Evolutionary conservation across 1,140 invertebrate genomes (phyloP).

Genomic region (Eurytemora carolleeae): DNA sequence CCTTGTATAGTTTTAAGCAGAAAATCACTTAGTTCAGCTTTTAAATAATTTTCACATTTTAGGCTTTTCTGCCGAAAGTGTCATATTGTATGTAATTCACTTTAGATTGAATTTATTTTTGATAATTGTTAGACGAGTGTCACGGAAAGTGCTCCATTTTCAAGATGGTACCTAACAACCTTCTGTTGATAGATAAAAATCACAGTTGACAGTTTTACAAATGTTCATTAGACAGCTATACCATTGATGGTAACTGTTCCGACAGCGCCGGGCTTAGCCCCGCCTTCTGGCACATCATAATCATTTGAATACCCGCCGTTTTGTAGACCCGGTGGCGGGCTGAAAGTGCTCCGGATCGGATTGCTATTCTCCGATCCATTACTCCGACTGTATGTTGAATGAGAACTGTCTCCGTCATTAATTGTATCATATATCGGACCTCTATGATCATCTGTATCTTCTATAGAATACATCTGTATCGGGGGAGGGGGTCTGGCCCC

Average conservation of each 20-base stretch:
- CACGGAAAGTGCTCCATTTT: too few species aligned
- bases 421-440: slow-evolving; percentile 12
- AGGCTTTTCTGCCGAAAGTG: too few species aligned
- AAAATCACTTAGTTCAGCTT: too few species aligned
- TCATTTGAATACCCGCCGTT: background rate
- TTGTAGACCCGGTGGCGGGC: background rate
- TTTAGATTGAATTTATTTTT: too few species aligned
- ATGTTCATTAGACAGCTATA: slow-evolving; percentile 4
- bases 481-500: slow-evolving; percentile 2
- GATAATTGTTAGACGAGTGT: too few species aligned
- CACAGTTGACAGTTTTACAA: too few species aligned
- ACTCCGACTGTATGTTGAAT: background rate
- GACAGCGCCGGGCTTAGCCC: background rate
- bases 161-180: too few species aligned
- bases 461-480: slow-evolving; percentile 12
- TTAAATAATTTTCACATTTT: too few species aligned
- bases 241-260: slow-evolving; percentile 9
- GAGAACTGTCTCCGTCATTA: slow-evolving; percentile 4
- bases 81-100: too few species aligned
- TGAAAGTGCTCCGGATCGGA: background rate
- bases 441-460: background rate
- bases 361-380: background rate
- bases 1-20: too few species aligned
- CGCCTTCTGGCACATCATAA: slow-evolving; percentile 9
- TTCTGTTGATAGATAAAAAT: too few species aligned